Conservation (phyloP, 2,113 vertebrate genomes). For the Zonotrichia leucophrys region DNA sequence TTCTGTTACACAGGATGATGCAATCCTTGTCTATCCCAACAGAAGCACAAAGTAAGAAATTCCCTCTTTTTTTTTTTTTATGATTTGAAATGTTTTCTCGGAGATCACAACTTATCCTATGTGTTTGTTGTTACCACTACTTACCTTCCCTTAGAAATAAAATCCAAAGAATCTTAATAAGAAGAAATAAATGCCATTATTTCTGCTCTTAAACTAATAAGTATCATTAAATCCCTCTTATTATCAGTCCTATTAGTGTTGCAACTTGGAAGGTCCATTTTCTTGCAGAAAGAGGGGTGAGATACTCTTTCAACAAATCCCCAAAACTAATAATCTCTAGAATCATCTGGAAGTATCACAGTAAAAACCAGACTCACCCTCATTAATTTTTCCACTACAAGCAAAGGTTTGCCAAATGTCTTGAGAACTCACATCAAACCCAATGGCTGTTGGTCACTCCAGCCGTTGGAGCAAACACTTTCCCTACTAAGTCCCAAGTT, state of each 20-base stretch:
- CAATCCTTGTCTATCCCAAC: not conserved
- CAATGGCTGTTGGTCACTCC: not conserved
- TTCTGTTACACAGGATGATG: not conserved
- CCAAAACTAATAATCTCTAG: not conserved
- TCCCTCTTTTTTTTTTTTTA: not conserved
- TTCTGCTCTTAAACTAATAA: not conserved
- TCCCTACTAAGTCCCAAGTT: too few relatives aligned
- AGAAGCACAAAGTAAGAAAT: not conserved
- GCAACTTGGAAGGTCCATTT: not conserved
- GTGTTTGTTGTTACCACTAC: not conserved
- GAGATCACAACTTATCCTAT: not conserved
- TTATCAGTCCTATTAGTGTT: not conserved
- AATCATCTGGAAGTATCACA: not conserved
- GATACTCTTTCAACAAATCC: not conserved
- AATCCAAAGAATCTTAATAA: not conserved
- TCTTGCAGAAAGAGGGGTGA: not conserved
- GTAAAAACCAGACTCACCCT: not conserved
- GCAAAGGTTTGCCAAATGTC: not conserved
- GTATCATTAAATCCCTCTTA: not conserved
- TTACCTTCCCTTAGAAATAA: not conserved
- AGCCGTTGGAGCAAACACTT: not conserved
- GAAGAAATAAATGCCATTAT: not conserved
- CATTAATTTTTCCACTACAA: not conserved
- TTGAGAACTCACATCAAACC: not conserved
- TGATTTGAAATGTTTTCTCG: not conserved